Evolutionary conservation across 2,113 vertebrate genomes (phyloP), one percentile per base, ranked within the genome.

Genomic region (Riparia riparia): DNA sequence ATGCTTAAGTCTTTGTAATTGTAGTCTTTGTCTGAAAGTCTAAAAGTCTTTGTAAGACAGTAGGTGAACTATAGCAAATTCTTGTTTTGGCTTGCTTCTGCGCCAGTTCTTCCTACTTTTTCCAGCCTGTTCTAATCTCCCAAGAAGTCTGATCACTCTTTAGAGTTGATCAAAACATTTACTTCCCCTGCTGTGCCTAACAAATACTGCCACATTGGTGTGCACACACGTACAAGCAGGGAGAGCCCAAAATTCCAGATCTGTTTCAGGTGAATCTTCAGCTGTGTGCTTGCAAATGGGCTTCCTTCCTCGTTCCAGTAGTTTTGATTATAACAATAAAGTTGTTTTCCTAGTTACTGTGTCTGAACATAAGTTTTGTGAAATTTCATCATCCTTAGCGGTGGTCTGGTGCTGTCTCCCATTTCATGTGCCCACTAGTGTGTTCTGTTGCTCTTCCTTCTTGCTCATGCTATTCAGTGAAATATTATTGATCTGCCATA

Each of bases 181-280:
- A 0, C 22, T 84, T 86, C 16, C 26, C 14, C 12, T 61, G 0
- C 29, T 82, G 44, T 63, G 68, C 44, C 22, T 26, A 22, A 37
- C 34, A 56, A 41, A 15, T 44, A 11, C 8, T 65, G 71, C 12
- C 31, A 34, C 15, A 2, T 5, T 28, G 80, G 12, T 12, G 15
- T 69, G 32, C 25, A 24, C 0, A 0, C 6, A 4, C n/a, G 25
- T 68, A 12, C 14, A 22, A 66, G 34, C 39, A 53, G 31, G 60
- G 50, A n/a, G 20, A 49, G 24, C 34, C 29, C 29, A 71, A 5
- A 81, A 77, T 56, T 78, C 24, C 26, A 47, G 3, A 17, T 64
- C 34, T 66, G 2, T 79, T 84, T 42, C n/a, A 45, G 8, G 25
- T 74, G 17, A 13, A 17, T 90, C n/a, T 81, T 91, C 50, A 45